phyloP scores from a whole-genome alignment of 2,113 vertebrate species.

The Ochotona princeps region DNA sequence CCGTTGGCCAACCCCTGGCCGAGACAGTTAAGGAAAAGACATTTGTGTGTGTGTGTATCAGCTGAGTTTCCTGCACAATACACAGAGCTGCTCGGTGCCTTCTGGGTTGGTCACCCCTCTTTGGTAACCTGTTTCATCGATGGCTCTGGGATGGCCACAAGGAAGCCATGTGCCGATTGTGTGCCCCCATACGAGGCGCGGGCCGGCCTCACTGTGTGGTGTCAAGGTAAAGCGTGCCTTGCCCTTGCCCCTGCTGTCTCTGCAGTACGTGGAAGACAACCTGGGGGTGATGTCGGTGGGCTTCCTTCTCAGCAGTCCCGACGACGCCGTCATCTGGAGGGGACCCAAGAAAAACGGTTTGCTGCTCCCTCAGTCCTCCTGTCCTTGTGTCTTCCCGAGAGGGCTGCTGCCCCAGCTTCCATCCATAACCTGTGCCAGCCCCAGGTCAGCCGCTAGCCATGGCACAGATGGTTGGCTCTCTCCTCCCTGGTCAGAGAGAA shows the following conservation, averaged over 20 bases:
- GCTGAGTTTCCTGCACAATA: not conserved
- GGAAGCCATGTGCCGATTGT: no score
- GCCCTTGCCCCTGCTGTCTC: not conserved
- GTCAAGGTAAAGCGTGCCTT: not conserved
- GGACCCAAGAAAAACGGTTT: slow-evolving; percentile 98
- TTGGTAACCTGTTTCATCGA: not conserved
- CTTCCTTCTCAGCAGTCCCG: slow-evolving; percentile 95
- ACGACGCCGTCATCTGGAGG: slow-evolving; percentile 98
- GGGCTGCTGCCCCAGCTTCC: no score
- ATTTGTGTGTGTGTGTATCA: not conserved
- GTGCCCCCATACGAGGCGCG: no score
- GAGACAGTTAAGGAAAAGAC: not conserved
- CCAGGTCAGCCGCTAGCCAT: no score
- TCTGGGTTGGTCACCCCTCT: not conserved
- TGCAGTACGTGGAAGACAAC: slow-evolving; percentile 96
- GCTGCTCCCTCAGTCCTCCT: not conserved
- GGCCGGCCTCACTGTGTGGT: not conserved
- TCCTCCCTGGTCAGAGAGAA: not conserved
- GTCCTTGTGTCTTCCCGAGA: slow-evolving; percentile 79
- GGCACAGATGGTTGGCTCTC: not conserved
- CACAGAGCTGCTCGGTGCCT: not conserved
- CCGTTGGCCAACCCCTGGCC: not conserved
- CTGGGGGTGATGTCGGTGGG: slow-evolving; percentile 97
- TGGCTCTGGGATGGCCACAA: no score
- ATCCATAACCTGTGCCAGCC: no score